Percentiles rank a stretch among this genome's conserved stretches.
phyloP scores from a whole-genome alignment of 2,888 invertebrate genomes.

The Pardosa pseudoannulata region DNA sequence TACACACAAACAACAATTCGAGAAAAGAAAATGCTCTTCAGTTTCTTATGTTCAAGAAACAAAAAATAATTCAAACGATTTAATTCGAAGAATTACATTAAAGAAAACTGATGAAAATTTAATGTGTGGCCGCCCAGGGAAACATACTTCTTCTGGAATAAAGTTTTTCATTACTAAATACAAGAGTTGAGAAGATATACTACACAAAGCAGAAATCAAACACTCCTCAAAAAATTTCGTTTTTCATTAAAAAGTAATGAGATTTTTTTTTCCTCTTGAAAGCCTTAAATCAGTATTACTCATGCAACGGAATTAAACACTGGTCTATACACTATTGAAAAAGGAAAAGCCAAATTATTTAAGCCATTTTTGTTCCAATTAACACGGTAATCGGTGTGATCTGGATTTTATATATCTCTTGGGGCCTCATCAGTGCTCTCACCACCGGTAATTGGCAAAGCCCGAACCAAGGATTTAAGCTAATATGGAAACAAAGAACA shows the following conservation, averaged over 20 bases:
- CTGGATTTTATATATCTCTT: background rate
- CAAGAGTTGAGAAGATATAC: too few species aligned
- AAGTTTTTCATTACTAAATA: too few species aligned
- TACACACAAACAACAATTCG: too few species aligned
- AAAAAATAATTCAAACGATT: too few species aligned
- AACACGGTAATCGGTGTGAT: background rate
- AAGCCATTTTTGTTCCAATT: slow-evolving; percentile 7
- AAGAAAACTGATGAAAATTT: too few species aligned
- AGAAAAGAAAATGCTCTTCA: too few species aligned
- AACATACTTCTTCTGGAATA: too few species aligned
- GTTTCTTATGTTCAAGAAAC: too few species aligned
- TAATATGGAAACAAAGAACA: background rate
- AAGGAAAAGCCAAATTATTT: slow-evolving; percentile 2
- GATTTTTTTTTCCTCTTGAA: background rate
- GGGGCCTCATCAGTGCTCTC: slow-evolving; percentile 1
- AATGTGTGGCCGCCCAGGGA: too few species aligned
- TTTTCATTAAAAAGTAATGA: slow-evolving; percentile 8
- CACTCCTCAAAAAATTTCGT: background rate
- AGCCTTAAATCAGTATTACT: background rate
- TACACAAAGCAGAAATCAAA: background rate
- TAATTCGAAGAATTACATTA: too few species aligned
- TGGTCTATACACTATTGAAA: background rate
- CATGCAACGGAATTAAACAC: background rate
- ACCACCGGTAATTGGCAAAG: background rate
- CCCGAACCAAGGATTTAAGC: background rate